Evolutionary conservation across 2,888 invertebrate genomes (phyloP).

Genomic region (Drosophila parthenogenetica): DNA sequence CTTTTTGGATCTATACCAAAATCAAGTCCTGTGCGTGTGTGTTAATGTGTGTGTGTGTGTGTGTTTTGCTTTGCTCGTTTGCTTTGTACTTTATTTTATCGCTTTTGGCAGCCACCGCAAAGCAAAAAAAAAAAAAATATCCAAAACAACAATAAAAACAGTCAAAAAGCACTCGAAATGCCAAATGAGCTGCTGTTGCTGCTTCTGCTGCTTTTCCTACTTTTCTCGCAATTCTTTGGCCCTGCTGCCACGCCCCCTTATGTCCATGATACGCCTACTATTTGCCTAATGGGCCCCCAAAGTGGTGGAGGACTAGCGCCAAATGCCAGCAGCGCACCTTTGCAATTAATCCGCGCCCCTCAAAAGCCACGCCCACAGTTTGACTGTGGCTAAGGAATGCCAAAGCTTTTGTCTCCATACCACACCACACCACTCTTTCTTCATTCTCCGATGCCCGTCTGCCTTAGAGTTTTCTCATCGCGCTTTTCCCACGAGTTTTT

Average conservation of each 20-base stretch:
- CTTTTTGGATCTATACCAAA: constrained; percentile 77
- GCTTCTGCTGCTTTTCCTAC: constrained; percentile 24
- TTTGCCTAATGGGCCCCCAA: constrained; percentile 73
- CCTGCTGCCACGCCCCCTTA: background rate
- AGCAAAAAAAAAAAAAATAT: constrained; percentile 79
- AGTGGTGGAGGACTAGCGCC: constrained; percentile 20
- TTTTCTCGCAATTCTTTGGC: too few species aligned
- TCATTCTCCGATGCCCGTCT: background rate
- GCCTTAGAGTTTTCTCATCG: too few species aligned
- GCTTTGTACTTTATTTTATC: constrained; percentile 78
- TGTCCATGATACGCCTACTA: constrained; percentile 52
- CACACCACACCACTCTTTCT: background rate
- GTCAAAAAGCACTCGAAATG: constrained; percentile 81
- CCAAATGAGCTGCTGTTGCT: constrained; percentile 70
- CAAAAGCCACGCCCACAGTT: constrained; percentile 45
- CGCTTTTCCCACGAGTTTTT: constrained; percentile 53
- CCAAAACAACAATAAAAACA: constrained; percentile 77
- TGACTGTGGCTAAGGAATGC: constrained; percentile 61
- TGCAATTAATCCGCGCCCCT: constrained; percentile 73
- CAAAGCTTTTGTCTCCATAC: constrained; percentile 26
- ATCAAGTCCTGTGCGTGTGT: constrained; percentile 42
- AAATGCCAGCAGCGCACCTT: constrained; percentile 63
- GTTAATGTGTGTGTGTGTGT: constrained; percentile 19
- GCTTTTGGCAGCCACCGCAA: constrained; percentile 72
- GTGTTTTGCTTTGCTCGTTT: constrained; percentile 64